These are phyloP conservation scores for Drosophila oshimai DNA, from an alignment of 1,140 invertebrate species.

Conservation along the genomic window DNA sequence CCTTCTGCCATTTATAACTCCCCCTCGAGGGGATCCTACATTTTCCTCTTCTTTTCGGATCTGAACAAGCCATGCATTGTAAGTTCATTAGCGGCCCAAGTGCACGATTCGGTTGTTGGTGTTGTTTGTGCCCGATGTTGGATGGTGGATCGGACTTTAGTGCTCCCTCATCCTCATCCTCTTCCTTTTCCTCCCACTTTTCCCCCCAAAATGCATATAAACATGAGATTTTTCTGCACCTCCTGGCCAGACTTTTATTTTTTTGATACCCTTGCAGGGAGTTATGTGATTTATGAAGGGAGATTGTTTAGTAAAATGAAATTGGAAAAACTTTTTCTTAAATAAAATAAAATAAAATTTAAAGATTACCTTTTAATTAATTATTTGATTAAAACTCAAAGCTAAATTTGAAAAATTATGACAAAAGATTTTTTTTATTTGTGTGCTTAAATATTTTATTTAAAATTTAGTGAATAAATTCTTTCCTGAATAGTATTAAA, in stretches of 20 bases:
- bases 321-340: neutral
- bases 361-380: no score
- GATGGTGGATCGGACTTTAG: conserved; percentile 5
- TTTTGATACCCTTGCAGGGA: neutral
- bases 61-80: conserved; percentile 67
- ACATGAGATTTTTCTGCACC: conserved; percentile 71
- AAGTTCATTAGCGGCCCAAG: conserved; percentile 77
- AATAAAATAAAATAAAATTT: no score
- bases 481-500: no score
- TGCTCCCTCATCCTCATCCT: no score
- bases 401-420: no score
- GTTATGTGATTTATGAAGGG: no score
- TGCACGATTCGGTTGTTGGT: conserved; percentile 59
- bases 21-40: conserved; percentile 17
- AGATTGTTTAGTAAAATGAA: neutral
- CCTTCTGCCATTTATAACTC: neutral
- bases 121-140: conserved; percentile 3
- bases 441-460: no score
- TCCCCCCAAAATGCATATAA: conserved; percentile 73
- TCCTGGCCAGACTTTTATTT: conserved; percentile 3
- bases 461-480: no score
- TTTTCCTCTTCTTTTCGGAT: conserved; percentile 29
- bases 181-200: no score
- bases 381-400: neutral
- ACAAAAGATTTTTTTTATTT: no score